phyloP scores from a whole-genome alignment of 53 echinoderm and acorn worm genomes.

The Luidia sarsii region DNA sequence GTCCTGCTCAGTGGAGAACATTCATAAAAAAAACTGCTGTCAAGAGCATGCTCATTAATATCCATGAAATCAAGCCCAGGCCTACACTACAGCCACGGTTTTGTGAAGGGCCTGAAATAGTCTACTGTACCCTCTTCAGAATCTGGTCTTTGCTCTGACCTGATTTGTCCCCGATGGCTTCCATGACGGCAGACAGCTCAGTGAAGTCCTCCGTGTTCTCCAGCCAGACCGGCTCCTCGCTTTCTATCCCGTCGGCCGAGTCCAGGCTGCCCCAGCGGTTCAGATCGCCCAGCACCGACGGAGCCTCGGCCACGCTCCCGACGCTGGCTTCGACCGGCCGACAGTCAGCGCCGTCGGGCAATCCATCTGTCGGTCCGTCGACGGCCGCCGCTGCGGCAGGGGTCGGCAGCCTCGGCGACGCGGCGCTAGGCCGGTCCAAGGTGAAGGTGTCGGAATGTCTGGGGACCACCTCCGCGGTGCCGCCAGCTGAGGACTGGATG shows the following conservation, averaged over 20 bases:
- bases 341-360: neutral
- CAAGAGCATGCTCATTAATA: no score
- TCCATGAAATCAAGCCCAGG: no score
- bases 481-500: neutral
- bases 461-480: neutral
- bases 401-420: neutral
- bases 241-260: conserved; percentile 28
- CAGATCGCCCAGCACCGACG: neutral
- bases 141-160: conserved; percentile 9
- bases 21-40: no score
- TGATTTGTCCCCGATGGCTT: conserved; percentile 27
- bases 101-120: no score
- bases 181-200: conserved; percentile 29
- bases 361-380: neutral
- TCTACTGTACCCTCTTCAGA: no score
- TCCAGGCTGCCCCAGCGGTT: conserved; percentile 26
- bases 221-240: conserved; percentile 34
- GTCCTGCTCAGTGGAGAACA: no score
- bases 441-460: conserved; percentile 49
- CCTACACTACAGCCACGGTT: no score
- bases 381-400: conserved; percentile 4
- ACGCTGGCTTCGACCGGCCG: neutral
- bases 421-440: conserved; percentile 13
- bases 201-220: conserved; percentile 55
- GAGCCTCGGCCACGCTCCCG: neutral